Base-by-base conservation (phyloP, 2,888 invertebrate genomes). In the Caenorhabditis sp. region DNA sequence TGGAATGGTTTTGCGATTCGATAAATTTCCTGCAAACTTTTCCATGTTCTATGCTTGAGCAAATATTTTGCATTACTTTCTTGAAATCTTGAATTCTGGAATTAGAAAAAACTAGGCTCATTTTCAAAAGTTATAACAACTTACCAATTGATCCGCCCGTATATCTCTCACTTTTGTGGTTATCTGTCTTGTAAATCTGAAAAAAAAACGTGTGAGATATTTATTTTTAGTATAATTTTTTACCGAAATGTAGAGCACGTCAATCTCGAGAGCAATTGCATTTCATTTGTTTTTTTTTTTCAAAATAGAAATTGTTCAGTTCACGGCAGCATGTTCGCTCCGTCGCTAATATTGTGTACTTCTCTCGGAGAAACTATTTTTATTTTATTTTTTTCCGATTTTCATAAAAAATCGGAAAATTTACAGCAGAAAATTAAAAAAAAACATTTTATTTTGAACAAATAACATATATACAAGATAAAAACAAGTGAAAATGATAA, bases 11-110 rank as follows among this genome's bases (percentile, higher is more conserved):
- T 72, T 14, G 67, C 64, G 8, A 72, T 67, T 54, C 66, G 63
- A 24, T 72, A 72, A 10, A 72, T 27, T 21, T 72, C 67, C 57
- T 58, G 27, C 31, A 72, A 58, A 51, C 66, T 66, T 24, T 72
- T 72, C 64, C 63, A 60, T 4, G 71, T 72, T 6, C 67, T 67
- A 43, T 72, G 66, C 23, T 66, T 36, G 14, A 72, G 26, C 2
- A 72, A 60, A 50, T 72, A 72, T 0, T 63, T 60, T 10, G 71
- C 64, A 54, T 66, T 72, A 17, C 67, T 57, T n/a, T 43, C 43
- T 43, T 43, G 43, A 43, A 17, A 43, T 43, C 43, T 10, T 14
- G 54, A 21, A 43, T 17, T 43, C 43, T 43, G 17, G 14, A 43
- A 43, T 17, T 43, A 17, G 3, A 17, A 10, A 17, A 10, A 43